Base-by-base conservation (phyloP, 1,140 invertebrate genomes). In the Episyrphus balteatus region DNA sequence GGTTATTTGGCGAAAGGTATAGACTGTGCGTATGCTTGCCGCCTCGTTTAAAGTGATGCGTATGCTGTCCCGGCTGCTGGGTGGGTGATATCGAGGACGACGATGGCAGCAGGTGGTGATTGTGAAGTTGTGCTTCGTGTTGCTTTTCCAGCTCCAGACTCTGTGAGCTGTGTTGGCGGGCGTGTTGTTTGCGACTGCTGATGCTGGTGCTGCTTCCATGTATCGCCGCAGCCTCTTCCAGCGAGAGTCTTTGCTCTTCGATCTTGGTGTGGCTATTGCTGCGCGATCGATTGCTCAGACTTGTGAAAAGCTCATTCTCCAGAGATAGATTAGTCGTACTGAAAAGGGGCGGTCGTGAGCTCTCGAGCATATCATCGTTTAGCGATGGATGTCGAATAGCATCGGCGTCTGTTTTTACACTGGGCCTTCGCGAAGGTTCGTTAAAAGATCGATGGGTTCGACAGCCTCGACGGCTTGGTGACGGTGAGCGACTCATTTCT, bases 201-300 rank as follows among this genome's bases (percentile, higher is more conserved):
- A 59, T 53, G 39, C 55, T 47, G n/a, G 61, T 59, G 46, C 55
- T 55, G 42, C 54, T 55, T 6, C 55, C 47, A 11, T 51, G 38
- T 11, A 42, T 50, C 37, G 50, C 44, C 33, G 46, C 51, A 21
- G 44, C 41, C 46, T 62, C 62, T 49, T 66, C 62, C n/a, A 66
- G 62, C 9, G 62, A 65, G 32, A 64, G 44, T 46, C 58, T 59
- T n/a, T 59, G 56, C 47, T 66, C 59, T 26, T 67, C 61, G 55
- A 67, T 65, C 33, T 65, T 67, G 14, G 60, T 66, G 40, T 66
- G 62, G 14, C 65, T 68, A 14, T 65, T 68, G 51, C 66, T 68
- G 32, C 65, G 59, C 14, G 65, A 68, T 1, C 62, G 54, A 14
- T 62, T 58, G 12, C 10, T 15, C 17, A 15, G 13, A 45, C 66